Conservation (phyloP, 37 sponge, comb jelly and placozoan species). For the Ephydatia muelleri region DNA sequence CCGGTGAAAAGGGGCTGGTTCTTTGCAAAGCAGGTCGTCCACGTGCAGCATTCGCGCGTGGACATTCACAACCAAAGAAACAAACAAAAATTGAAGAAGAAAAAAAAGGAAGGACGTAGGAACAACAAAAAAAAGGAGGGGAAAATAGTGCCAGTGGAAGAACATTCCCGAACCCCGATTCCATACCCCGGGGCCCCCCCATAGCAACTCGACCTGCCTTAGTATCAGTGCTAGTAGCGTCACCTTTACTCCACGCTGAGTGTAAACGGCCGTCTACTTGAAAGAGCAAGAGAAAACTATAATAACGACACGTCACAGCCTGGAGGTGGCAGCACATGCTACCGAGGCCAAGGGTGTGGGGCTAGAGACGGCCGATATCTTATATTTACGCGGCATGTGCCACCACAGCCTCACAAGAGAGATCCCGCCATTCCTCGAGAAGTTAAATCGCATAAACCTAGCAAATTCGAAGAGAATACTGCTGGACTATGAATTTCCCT, state of each 20-base stretch:
- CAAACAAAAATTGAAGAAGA: too few relatives aligned
- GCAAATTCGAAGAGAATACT: neutral
- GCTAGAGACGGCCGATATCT: neutral
- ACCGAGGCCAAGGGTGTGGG: neutral
- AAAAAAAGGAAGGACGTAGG: too few relatives aligned
- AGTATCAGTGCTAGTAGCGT: neutral
- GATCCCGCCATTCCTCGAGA: constrained; percentile 7
- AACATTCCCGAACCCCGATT: neutral
- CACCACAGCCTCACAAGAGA: neutral
- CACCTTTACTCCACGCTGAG: neutral
- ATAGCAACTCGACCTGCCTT: neutral
- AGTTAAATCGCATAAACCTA: constrained; percentile 6
- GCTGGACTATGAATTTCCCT: constrained; percentile 12
- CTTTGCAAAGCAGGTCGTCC: too few relatives aligned
- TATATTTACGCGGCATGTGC: neutral
- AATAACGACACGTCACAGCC: too few relatives aligned
- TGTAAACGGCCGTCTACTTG: neutral
- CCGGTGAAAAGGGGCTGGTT: too few relatives aligned
- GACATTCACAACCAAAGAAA: too few relatives aligned
- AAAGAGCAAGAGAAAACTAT: neutral
- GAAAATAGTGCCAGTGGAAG: neutral
- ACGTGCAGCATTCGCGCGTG: too few relatives aligned
- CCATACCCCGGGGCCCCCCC: neutral
- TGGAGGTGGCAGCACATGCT: neutral
- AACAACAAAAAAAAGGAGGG: neutral